Percentiles rank a stretch among this genome's conserved stretches.
Evolutionary conservation across 2,888 invertebrate species (phyloP).

Genomic region (Mechanitis messenoides): DNA sequence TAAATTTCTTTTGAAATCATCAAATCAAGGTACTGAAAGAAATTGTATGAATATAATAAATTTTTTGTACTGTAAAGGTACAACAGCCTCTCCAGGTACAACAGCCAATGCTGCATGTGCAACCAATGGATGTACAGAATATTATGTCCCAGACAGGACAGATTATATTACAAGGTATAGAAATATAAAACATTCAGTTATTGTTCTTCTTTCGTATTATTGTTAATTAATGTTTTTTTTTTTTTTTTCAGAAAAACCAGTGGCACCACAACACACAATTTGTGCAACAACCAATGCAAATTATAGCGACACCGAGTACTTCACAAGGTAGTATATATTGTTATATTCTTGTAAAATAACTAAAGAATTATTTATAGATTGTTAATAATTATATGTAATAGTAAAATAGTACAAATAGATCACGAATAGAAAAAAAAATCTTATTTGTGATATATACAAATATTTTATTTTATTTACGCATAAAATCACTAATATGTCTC

Average conservation of each 20-base stretch:
- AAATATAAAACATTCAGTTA: too few relatives aligned
- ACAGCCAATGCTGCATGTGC: constrained; percentile 62
- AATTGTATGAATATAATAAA: too few relatives aligned
- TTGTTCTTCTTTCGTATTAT: background rate
- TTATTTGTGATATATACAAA: too few relatives aligned
- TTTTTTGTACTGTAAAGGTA: constrained; percentile 14
- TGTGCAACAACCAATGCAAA: constrained; percentile 68
- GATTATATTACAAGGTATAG: too few relatives aligned
- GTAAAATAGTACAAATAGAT: too few relatives aligned
- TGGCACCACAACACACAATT: constrained; percentile 57
- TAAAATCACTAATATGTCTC: background rate
- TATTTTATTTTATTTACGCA: too few relatives aligned
- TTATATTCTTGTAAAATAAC: background rate
- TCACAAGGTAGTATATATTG: constrained; percentile 55
- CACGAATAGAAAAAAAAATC: too few relatives aligned
- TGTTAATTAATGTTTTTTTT: constrained; percentile 5
- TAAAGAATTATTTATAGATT: background rate
- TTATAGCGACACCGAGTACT: constrained; percentile 61
- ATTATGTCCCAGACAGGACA: constrained; percentile 68
- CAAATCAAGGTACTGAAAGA: too few relatives aligned
- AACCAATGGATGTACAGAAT: constrained; percentile 70
- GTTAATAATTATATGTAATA: background rate
- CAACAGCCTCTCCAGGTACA: constrained; percentile 56
- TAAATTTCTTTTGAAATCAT: too few relatives aligned
- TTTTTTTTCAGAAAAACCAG: constrained; percentile 49